Conservation (phyloP, 2,797 vertebrate genomes). For the Rhynchonycteris naso region DNA sequence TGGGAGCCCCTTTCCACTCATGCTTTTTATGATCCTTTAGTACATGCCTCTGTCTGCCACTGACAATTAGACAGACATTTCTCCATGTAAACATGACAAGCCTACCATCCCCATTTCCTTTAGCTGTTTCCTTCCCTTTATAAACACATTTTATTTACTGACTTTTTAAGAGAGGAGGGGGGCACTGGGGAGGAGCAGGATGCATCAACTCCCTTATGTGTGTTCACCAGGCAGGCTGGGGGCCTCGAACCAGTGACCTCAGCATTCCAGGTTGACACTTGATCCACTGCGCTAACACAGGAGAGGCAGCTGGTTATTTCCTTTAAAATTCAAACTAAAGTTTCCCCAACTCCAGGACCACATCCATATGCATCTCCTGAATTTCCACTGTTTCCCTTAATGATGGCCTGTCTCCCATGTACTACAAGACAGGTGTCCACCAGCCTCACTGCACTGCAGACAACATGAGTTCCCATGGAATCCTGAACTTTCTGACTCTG, state of each 20-base stretch:
- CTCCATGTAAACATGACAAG: background rate
- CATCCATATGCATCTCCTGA: background rate
- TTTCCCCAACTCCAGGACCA: background rate
- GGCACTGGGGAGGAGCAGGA: no score
- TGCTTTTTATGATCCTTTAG: background rate
- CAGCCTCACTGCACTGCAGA: background rate
- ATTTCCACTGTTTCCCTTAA: background rate
- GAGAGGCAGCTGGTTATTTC: background rate
- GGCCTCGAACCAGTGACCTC: no score
- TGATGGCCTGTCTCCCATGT: background rate
- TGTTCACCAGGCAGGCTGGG: no score
- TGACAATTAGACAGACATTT: background rate
- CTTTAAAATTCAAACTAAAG: background rate
- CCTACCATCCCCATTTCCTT: background rate
- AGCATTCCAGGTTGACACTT: no score
- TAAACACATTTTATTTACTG: no score
- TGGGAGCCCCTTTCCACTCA: background rate
- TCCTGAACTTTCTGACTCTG: background rate
- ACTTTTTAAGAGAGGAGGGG: no score
- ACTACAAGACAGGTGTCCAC: fast-evolving
- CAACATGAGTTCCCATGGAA: background rate
- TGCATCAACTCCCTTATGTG: no score
- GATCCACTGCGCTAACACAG: no score
- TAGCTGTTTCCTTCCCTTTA: background rate
- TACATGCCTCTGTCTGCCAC: background rate